These are phyloP conservation scores for Fulmarus glacialis DNA, from an alignment of 2,113 vertebrate species.

Conservation along the genomic window DNA sequence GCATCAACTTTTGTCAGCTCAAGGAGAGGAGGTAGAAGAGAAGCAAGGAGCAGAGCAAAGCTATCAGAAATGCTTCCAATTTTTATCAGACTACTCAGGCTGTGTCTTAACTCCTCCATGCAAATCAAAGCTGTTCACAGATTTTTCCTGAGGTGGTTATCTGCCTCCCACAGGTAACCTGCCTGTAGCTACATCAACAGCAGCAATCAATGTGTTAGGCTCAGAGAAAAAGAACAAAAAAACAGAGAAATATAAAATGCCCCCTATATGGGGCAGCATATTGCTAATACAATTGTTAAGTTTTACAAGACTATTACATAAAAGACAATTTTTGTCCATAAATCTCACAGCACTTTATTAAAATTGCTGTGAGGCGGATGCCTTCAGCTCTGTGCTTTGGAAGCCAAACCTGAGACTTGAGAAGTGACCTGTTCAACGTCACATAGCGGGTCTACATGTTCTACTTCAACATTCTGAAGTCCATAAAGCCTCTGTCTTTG, in stretches of 20 bases:
- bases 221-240: not conserved
- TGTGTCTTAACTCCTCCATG: not conserved
- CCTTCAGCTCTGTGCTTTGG: not conserved
- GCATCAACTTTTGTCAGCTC: not conserved
- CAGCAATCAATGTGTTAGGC: not conserved
- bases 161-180: not conserved
- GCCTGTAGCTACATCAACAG: not conserved
- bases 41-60: not conserved
- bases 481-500: not conserved
- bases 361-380: not conserved
- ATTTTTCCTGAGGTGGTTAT: not conserved
- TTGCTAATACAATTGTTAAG: not conserved
- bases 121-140: not conserved
- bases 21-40: not conserved
- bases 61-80: not conserved
- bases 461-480: not conserved
- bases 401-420: not conserved
- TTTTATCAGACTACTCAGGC: not conserved
- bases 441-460: not conserved
- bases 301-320: not conserved
- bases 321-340: not conserved
- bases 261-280: not conserved
- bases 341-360: not conserved
- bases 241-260: not conserved
- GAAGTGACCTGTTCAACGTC: not conserved